These are phyloP conservation scores for Yponomeuta malinellus DNA, from an alignment of 2,888 invertebrate species.

Conservation along the genomic window DNA sequence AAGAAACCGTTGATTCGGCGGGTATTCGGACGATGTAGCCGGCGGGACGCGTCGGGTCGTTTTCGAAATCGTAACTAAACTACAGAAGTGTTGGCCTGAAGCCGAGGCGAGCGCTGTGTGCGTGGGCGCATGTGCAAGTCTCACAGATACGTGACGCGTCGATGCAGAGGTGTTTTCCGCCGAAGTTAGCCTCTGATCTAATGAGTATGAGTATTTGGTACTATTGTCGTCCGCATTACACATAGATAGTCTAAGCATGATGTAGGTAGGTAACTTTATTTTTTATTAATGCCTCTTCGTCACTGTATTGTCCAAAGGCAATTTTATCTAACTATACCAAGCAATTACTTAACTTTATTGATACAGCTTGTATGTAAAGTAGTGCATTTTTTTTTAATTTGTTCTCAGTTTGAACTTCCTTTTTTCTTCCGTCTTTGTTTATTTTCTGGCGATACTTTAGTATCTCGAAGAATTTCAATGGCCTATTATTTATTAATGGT, in stretches of 20 bases:
- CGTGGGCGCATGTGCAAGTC: conserved; percentile 57
- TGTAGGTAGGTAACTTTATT: too few relatives aligned
- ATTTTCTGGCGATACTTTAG: too few relatives aligned
- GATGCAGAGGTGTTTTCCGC: conserved; percentile 74
- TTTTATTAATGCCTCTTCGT: too few relatives aligned
- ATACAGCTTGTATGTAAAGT: too few relatives aligned
- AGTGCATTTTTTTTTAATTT: too few relatives aligned
- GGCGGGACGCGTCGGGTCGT: conserved; percentile 76
- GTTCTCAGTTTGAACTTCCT: too few relatives aligned
- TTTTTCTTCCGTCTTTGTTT: too few relatives aligned
- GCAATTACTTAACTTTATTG: too few relatives aligned
- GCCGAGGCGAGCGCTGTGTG: conserved; percentile 68
- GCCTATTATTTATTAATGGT: too few relatives aligned
- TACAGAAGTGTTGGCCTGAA: conserved; percentile 67
- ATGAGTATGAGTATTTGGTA: conserved; percentile 20
- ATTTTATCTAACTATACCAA: too few relatives aligned
- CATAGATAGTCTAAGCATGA: neutral
- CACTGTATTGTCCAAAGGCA: too few relatives aligned
- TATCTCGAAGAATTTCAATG: too few relatives aligned
- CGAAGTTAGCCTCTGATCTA: conserved; percentile 63
- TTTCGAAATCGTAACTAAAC: conserved; percentile 77
- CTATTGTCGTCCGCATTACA: neutral
- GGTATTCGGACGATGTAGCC: conserved; percentile 64
- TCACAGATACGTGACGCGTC: conserved; percentile 60
- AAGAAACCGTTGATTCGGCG: conserved; percentile 55